Conservation (phyloP, 2,797 vertebrate genomes). For the Sciurus carolinensis region DNA sequence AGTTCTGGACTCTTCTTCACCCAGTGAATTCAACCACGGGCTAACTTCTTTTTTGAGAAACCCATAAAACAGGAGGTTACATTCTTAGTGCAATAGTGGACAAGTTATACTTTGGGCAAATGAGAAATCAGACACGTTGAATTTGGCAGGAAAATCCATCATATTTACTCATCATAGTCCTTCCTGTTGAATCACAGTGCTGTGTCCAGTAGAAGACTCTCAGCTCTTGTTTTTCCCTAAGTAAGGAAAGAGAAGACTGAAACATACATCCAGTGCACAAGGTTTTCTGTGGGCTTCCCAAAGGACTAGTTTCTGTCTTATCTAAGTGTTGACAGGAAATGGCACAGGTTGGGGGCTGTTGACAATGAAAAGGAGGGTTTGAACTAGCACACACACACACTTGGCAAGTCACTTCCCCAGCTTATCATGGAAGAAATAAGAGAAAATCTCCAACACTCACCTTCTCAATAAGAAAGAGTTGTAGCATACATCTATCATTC, state of each 20-base stretch:
- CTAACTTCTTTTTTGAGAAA: not conserved
- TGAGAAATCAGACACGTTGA: not conserved
- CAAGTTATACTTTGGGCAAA: not conserved
- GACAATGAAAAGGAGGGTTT: not conserved
- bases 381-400: not conserved
- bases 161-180: too few species aligned
- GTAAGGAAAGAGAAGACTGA: not conserved
- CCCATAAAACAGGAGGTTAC: too few species aligned
- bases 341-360: not conserved
- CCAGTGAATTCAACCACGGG: not conserved
- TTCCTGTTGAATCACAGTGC: fast-evolving
- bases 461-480: not conserved
- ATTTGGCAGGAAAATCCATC: not conserved
- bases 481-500: not conserved
- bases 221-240: not conserved
- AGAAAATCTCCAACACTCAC: not conserved
- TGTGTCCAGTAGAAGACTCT: not conserved
- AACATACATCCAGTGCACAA: not conserved
- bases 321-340: not conserved
- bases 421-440: not conserved
- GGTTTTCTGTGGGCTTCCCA: not conserved
- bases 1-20: too few species aligned
- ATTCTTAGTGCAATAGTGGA: too few species aligned
- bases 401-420: not conserved
- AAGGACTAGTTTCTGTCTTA: not conserved